Conservation (phyloP, 2,888 invertebrate genomes). For the Siphlonurus alternatus region DNA sequence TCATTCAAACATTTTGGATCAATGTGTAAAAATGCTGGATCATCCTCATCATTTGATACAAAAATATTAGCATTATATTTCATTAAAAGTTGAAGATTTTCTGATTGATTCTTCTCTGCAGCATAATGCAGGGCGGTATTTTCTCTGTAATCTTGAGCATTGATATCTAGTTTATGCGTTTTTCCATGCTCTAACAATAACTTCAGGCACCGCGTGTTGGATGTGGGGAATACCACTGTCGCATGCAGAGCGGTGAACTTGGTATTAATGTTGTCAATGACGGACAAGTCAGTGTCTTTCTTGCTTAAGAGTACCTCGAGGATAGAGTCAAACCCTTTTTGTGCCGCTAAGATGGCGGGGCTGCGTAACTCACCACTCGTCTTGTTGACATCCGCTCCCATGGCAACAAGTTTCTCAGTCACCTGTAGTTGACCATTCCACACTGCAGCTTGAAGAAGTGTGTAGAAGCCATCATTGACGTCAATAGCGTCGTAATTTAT, state of each 20-base stretch:
- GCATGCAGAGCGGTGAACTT: not conserved
- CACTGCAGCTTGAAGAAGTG: not conserved
- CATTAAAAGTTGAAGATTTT: slow-evolving; percentile 30
- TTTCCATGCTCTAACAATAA: not conserved
- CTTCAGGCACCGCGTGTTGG: not conserved
- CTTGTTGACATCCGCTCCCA: not conserved
- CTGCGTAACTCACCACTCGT: not conserved
- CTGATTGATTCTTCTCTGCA: slow-evolving; percentile 9
- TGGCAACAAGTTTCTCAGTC: not conserved
- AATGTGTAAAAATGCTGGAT: slow-evolving; percentile 55
- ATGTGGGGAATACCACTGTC: not conserved
- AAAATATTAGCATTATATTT: slow-evolving; percentile 58
- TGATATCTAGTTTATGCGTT: slow-evolving; percentile 29
- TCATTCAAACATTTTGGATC: slow-evolving; percentile 46
- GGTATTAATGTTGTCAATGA: not conserved
- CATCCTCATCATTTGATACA: slow-evolving; percentile 38
- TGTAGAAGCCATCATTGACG: not conserved
- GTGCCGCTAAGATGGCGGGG: slow-evolving; percentile 4
- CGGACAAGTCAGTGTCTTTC: not conserved
- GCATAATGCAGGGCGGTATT: slow-evolving; percentile 47
- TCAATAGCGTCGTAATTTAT: no score
- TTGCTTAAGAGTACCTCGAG: not conserved
- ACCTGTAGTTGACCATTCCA: not conserved
- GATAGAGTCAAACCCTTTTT: not conserved
- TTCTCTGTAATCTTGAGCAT: slow-evolving; percentile 41